Evolutionary conservation across 2,888 invertebrate genomes (phyloP).

Genomic region (Petrolisthes manimaculis): DNA sequence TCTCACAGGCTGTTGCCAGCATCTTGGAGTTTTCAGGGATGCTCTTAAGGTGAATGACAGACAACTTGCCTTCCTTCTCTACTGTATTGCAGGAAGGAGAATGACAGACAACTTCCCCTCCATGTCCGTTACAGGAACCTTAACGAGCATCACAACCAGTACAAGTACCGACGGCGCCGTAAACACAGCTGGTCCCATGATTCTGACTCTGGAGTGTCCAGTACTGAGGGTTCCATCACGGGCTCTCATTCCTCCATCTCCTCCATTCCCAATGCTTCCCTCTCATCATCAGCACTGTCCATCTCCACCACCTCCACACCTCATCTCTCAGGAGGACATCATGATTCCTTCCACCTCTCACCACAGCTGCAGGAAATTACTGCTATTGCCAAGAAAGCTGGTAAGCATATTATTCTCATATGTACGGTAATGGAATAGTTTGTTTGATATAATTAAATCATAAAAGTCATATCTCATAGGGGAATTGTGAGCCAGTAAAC

Average conservation of each 20-base stretch:
- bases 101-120: neutral
- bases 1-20: too few species aligned
- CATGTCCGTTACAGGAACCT: constrained; percentile 29
- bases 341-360: constrained; percentile 41
- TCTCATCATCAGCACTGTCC: constrained; percentile 30
- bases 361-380: constrained; percentile 58
- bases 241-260: constrained; percentile 67
- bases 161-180: constrained; percentile 74
- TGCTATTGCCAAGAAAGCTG: constrained; percentile 59
- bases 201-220: constrained; percentile 70
- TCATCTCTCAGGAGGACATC: constrained; percentile 18
- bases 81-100: neutral
- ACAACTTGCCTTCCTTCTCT: constrained; percentile 3
- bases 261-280: constrained; percentile 46
- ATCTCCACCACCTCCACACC: constrained; percentile 31
- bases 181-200: constrained; percentile 79
- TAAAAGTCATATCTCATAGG: too few species aligned
- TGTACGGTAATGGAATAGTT: too few species aligned
- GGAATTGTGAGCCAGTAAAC: too few species aligned
- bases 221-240: constrained; percentile 69
- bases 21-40: too few species aligned
- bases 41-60: neutral
- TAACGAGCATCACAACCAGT: constrained; percentile 58
- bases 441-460: too few species aligned
- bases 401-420: constrained; percentile 22